These are phyloP conservation scores for cattle (Bos taurus) DNA, from an alignment of 2,113 vertebrate species.

Conservation along the genomic window ARS-UCD2.0 NC_037351.1:24174001-24174500, in stretches of 20 bases:
- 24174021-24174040: conserved; percentile 26
- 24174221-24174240: neutral
- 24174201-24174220: conserved; percentile 4
- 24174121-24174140: conserved; percentile 58
- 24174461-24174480: neutral
- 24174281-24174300: neutral
- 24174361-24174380: neutral
- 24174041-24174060: conserved; percentile 58
- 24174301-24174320: neutral
- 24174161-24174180: neutral
- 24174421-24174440: neutral
- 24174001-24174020: neutral
- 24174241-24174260: neutral
- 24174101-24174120: conserved; percentile 50
- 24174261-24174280: neutral
- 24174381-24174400: neutral
- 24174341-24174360: neutral
- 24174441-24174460: neutral
- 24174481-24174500: neutral
- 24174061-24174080: conserved; percentile 58
- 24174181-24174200: neutral
- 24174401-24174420: neutral
- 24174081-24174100: conserved; percentile 59
- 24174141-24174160: conserved; percentile 31
- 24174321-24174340: neutral